Base-by-base conservation (phyloP, 1,140 invertebrate species). In the Wiebesia pumilae region DNA sequence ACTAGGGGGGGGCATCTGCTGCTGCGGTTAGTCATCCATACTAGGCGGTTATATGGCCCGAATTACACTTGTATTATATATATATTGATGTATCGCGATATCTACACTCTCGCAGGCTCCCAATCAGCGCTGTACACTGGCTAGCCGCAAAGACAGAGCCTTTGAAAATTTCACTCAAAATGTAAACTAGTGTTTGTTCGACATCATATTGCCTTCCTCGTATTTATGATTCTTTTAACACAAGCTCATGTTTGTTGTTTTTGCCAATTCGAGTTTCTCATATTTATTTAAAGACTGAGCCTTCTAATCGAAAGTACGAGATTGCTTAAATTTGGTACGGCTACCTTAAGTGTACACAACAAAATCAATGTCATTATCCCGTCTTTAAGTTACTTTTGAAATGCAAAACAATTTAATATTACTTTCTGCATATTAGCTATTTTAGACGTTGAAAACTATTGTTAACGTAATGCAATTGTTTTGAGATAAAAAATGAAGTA, bases 11-110 rank as follows among this genome's bases (percentile, higher is more conserved):
- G 7, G 47, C 19, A 38, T 58, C 47, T 62, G 58, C n/a, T 79
- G 58, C 40, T 78, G 75, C 30, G 83, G 83, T 85, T 71, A 85
- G 75, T 85, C 77, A 71, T 85, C 77, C 65, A 80, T 85, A 85
- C 77, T 62, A n/a, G 19, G 16, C 47, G 51, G 51, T 62, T 73
- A 40, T 51, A 30, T 43, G n/a, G 83, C 73, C 51, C 65, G 40
- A 54, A 65, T 80, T 85, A 85, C 33, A 85, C 77, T 79, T 85
- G 83, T 51, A 19, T 43, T 67, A 79, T 83, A 77, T 54, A 58
- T 54, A 85, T 85, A 80, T 85, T 80, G 77, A 85, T 85, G 83
- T 71, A 80, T 84, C 38, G 40, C n/a, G 75, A 83, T 83, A 77
- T 77, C 81, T 54, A 54, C 47, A 47, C 54, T 43, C 27, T 69